phyloP scores from a whole-genome alignment of 2,888 invertebrate species.

The Dromius quadrimaculatus region DNA sequence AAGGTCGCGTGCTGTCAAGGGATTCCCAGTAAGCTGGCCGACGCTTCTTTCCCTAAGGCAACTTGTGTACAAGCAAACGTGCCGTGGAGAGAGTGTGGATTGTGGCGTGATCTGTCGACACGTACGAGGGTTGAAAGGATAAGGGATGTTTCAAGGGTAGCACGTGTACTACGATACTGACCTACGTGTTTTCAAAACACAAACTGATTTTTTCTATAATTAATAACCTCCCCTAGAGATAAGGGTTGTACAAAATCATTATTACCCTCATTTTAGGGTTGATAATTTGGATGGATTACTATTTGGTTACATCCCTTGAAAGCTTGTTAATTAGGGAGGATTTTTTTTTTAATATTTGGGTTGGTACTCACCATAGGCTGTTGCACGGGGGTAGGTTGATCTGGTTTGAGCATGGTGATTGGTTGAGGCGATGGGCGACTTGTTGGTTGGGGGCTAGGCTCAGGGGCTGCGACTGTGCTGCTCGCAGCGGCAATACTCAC shows the following conservation, averaged over 20 bases:
- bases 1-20: constrained; percentile 52
- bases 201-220: too few species aligned
- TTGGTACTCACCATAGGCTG: constrained; percentile 65
- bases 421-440: constrained; percentile 47
- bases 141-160: constrained; percentile 5
- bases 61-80: too few species aligned
- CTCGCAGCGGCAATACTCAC: constrained; percentile 49
- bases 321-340: neutral
- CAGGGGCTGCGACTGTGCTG: constrained; percentile 59
- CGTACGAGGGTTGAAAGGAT: constrained; percentile 1
- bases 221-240: too few species aligned
- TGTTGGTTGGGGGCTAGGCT: constrained; percentile 53
- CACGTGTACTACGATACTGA: neutral
- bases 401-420: constrained; percentile 58
- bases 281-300: constrained; percentile 7
- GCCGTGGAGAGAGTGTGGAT: neutral
- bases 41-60: neutral
- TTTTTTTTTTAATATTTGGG: too few species aligned
- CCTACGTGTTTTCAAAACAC: constrained; percentile 2
- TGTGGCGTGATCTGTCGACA: neutral
- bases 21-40: constrained; percentile 20
- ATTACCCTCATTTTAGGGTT: neutral
- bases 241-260: too few species aligned
- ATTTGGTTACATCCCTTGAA: constrained; percentile 1
- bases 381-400: constrained; percentile 64